Percentiles rank a stretch among this genome's conserved stretches.
Evolutionary conservation across 2,888 invertebrate species (phyloP).

Genomic region (Scrobipalpa atriplicella): DNA sequence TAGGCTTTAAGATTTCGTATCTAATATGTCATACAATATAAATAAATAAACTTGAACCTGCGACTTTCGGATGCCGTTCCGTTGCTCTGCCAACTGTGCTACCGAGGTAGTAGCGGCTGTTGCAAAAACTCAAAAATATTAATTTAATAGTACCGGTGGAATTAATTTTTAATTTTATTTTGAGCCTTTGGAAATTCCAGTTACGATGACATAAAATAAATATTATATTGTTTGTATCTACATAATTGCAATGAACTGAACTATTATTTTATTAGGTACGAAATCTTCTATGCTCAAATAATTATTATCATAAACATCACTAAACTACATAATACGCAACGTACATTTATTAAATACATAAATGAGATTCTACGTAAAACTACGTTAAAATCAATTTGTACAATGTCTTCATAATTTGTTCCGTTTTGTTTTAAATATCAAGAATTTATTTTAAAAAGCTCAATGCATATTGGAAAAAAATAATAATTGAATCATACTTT

Average conservation of each 20-base stretch:
- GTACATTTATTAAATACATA: constrained; percentile 42
- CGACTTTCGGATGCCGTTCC: too few relatives aligned
- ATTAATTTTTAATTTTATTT: neutral
- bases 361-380: constrained; percentile 41
- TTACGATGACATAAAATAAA: too few relatives aligned
- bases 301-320: neutral
- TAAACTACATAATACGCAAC: constrained; percentile 32
- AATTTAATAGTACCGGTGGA: too few relatives aligned
- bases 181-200: too few relatives aligned
- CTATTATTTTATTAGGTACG: neutral
- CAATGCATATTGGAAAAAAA: constrained; percentile 9
- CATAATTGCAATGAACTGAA: neutral
- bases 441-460: constrained; percentile 33
- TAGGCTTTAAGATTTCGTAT: constrained; percentile 24
- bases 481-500: too few relatives aligned
- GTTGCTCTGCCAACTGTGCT: too few relatives aligned
- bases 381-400: constrained; percentile 57
- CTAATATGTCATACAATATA: too few relatives aligned
- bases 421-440: constrained; percentile 32
- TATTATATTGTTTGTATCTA: neutral
- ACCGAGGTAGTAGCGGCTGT: too few relatives aligned
- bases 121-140: too few relatives aligned
- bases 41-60: too few relatives aligned
- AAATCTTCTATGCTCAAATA: neutral
- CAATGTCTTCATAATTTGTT: constrained; percentile 52